Conservation (phyloP, 2,113 vertebrate species). For the Larimichthys polyactis region DNA sequence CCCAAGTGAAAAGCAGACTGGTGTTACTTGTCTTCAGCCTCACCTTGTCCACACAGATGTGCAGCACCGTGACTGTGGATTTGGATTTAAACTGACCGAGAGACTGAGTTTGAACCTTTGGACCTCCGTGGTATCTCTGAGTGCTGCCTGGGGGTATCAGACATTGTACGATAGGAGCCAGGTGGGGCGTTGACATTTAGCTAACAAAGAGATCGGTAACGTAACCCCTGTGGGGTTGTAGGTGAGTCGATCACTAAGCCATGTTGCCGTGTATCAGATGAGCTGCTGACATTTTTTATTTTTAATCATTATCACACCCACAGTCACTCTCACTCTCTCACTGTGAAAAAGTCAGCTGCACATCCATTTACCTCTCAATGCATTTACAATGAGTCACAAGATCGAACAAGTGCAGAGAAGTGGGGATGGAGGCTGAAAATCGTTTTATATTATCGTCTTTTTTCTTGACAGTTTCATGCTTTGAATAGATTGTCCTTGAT, state of each 20-base stretch:
- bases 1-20: constrained; percentile 1
- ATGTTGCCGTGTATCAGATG: constrained; percentile 71
- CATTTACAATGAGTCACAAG: constrained; percentile 60
- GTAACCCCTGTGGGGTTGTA: constrained; percentile 61
- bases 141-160: constrained; percentile 61
- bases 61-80: constrained; percentile 10
- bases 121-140: constrained; percentile 45
- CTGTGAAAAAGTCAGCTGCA: constrained; percentile 57
- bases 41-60: constrained; percentile 20
- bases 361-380: constrained; percentile 52
- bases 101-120: constrained; percentile 35
- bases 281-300: constrained; percentile 71
- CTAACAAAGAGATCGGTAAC: constrained; percentile 69
- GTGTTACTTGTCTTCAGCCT: constrained; percentile 1
- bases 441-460: constrained; percentile 24
- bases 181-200: constrained; percentile 75
- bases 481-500: not conserved
- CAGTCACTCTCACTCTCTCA: constrained; percentile 16
- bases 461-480: constrained; percentile 23
- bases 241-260: constrained; percentile 57
- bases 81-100: constrained; percentile 43
- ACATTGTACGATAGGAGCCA: constrained; percentile 60
- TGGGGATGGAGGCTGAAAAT: constrained; percentile 20
- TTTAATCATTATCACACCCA: constrained; percentile 55
- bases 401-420: constrained; percentile 20